These are phyloP conservation scores for Drosophila oshimai DNA, from an alignment of 1,140 invertebrate species.

Conservation along the genomic window DNA sequence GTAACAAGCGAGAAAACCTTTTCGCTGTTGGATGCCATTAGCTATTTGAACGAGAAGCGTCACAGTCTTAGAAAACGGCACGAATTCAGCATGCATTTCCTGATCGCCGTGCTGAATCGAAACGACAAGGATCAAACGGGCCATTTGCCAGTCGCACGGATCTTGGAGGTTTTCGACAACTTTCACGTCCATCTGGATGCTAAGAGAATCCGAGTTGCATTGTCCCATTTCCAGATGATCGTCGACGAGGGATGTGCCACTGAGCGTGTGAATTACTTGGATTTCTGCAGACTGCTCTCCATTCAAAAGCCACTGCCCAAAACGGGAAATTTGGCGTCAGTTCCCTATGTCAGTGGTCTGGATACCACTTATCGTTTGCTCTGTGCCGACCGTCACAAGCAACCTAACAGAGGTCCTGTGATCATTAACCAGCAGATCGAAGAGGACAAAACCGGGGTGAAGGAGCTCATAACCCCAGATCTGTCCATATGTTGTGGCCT, in stretches of 20 bases:
- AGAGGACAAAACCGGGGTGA: constrained; percentile 8
- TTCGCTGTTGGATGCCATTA: constrained; percentile 30
- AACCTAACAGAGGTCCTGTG: not conserved
- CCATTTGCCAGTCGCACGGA: constrained; percentile 16
- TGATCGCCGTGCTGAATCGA: constrained; percentile 38
- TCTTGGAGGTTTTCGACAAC: constrained; percentile 41
- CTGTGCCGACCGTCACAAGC: constrained; percentile 48
- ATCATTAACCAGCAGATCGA: not conserved
- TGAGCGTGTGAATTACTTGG: constrained; percentile 50
- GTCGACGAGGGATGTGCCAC: constrained; percentile 35
- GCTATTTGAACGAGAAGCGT: constrained; percentile 54
- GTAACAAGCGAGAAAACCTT: constrained; percentile 16
- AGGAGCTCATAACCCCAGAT: constrained; percentile 50
- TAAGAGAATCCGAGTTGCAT: constrained; percentile 28
- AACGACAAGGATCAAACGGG: constrained; percentile 41
- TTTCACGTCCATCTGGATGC: constrained; percentile 39
- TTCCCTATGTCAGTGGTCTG: constrained; percentile 23
- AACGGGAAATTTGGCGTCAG: constrained; percentile 19
- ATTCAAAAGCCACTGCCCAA: constrained; percentile 54
- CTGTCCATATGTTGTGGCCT: constrained; percentile 29
- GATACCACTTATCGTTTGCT: constrained; percentile 61
- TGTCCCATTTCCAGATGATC: constrained; percentile 49
- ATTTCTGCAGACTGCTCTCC: constrained; percentile 49
- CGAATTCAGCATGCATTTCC: constrained; percentile 44
- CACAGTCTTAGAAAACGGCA: constrained; percentile 32